Conservation (phyloP, 30 jellyfish, hydroid and myxozoan species). For the Cassiopea andromeda region DNA sequence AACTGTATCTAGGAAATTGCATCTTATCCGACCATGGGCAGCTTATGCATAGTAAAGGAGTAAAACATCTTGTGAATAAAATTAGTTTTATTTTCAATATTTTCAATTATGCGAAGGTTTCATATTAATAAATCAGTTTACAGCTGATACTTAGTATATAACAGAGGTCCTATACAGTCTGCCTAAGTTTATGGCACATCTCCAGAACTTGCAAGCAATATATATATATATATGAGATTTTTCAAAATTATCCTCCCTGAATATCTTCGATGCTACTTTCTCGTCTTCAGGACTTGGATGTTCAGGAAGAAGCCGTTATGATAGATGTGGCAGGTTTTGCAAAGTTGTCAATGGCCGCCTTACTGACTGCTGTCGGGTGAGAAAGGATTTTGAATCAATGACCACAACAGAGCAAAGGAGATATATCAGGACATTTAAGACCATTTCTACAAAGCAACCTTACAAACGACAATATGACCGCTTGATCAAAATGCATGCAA, state of each 20-base stretch:
- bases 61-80: no score
- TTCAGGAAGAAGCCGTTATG: conserved; percentile 21
- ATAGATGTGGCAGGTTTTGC: conserved; percentile 86
- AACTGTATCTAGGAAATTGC: no score
- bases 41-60: not conserved
- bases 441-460: conserved; percentile 62
- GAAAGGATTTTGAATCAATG: conserved; percentile 89
- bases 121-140: no score
- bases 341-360: conserved; percentile 75
- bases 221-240: not conserved
- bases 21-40: not conserved
- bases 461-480: conserved; percentile 50
- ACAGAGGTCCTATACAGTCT: not conserved
- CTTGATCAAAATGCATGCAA: conserved; percentile 47
- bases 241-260: not conserved
- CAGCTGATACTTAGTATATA: not conserved
- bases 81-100: no score
- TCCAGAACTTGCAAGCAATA: not conserved
- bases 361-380: conserved; percentile 72
- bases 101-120: not conserved
- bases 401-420: conserved; percentile 65
- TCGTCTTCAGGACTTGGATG: not conserved
- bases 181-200: not conserved
- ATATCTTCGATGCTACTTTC: not conserved
- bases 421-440: conserved; percentile 62